Base-by-base conservation (phyloP, 2,113 vertebrate genomes). In the Daubentonia madagascariensis region DNA sequence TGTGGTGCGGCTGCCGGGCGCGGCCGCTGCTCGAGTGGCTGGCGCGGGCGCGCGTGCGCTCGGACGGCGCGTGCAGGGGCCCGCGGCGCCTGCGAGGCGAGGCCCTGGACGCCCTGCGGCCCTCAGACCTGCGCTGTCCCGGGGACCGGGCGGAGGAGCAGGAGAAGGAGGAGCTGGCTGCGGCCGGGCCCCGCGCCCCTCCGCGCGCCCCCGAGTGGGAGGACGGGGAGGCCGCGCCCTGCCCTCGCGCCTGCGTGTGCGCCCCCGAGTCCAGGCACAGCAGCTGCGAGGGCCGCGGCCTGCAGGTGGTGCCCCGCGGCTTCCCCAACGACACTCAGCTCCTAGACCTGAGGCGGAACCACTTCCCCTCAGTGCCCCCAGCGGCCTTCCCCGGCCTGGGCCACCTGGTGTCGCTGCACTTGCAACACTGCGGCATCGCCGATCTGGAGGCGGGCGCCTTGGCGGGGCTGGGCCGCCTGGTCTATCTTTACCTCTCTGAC, bases 401-500 rank as follows among this genome's bases (percentile, higher is more conserved):
- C 76, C 98, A 98, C 67, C 98, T 99, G 25, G 98, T 99, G 85
- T 99, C 99, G 0, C 98, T 99, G 72, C 99, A 99, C 85, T 98
- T 99, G 94, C 99, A 99, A 98, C 98, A 97, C 97, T 99, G 99
- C 87, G 94, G 98, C 97, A 99, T 99, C 4, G 45, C 94, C 0
- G 98, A 57, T 5, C 98, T 99, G 94, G 99, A 98, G 17, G 97
- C 97, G 0, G 98, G 99, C 0, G 99, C 99, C 0, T 99, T 99
- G 96, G 98, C 3, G 0, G 99, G 99, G 5, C 99, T 99, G 99
- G 98, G 98, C 85, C 98, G 98, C 50, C 98, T 99, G 25, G 93
- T 99, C 52, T 99, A 99, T 97, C 99, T 99, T 75, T 99, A 99
- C 98, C 99, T 99, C 73, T 99, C 99, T 0, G n/a, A 99, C 98